Conservation (phyloP, 2,113 vertebrate species). For the Phainopepla nitens region DNA sequence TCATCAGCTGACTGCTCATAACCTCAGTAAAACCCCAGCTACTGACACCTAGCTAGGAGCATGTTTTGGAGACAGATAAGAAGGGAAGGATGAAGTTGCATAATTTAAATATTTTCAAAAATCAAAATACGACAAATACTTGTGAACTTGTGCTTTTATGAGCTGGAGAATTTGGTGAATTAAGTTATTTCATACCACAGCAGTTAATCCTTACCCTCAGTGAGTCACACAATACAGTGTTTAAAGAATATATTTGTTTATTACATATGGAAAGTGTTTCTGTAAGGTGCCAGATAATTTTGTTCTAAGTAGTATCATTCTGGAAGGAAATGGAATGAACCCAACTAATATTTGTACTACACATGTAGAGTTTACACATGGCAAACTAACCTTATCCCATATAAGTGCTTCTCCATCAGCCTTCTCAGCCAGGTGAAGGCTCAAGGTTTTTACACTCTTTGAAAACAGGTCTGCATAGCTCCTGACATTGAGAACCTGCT, state of each 20-base stretch:
- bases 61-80: not conserved
- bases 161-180: not conserved
- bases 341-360: not conserved
- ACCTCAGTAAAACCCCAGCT: not conserved
- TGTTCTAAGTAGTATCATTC: not conserved
- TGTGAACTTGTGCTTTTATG: not conserved
- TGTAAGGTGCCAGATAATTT: not conserved
- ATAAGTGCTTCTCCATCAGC: slow-evolving; percentile 89
- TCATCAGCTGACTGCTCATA: not conserved
- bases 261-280: not conserved
- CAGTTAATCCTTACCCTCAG: not conserved
- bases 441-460: slow-evolving; percentile 87
- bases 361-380: not conserved
- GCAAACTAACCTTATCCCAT: slow-evolving; percentile 92
- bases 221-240: not conserved
- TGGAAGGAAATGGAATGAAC: not conserved
- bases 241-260: not conserved
- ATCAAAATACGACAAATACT: not conserved
- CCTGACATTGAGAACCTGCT: slow-evolving; percentile 89
- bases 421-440: slow-evolving; percentile 83
- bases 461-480: slow-evolving; percentile 87
- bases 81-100: not conserved
- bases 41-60: not conserved
- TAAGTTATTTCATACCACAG: not conserved
- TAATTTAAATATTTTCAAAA: not conserved